phyloP scores from a whole-genome alignment of 1,140 invertebrate species.

The Penaeus chinensis region DNA sequence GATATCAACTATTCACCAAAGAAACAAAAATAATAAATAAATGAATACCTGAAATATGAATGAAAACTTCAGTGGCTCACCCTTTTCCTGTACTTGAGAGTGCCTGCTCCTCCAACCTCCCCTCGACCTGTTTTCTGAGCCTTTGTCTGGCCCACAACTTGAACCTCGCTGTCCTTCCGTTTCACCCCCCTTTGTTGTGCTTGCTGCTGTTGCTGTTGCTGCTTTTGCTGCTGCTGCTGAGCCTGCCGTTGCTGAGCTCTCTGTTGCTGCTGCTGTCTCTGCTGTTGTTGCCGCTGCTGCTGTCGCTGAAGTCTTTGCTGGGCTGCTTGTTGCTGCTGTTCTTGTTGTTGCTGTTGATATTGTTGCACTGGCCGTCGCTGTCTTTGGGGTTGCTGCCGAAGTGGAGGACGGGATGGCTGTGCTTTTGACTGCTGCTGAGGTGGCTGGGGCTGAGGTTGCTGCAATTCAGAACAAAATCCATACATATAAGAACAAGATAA shows the following conservation, averaged over 20 bases:
- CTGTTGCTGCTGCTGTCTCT: slow-evolving; percentile 35
- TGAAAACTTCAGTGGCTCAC: background rate
- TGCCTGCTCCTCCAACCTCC: slow-evolving; percentile 54
- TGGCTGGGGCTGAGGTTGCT: background rate
- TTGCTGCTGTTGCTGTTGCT: slow-evolving; percentile 40
- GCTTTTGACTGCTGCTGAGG: background rate
- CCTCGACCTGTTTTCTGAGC: slow-evolving; percentile 51
- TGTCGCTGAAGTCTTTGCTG: slow-evolving; percentile 29
- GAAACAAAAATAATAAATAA: no score
- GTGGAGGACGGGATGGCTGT: background rate
- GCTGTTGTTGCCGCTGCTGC: slow-evolving; percentile 45
- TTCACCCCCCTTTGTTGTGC: slow-evolving; percentile 44
- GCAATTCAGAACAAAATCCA: background rate
- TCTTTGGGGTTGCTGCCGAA: slow-evolving; percentile 26
- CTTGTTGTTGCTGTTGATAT: slow-evolving; percentile 51
- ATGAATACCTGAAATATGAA: background rate
- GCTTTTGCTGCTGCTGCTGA: slow-evolving; percentile 22
- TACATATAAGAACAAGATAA: background rate
- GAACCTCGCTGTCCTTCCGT: slow-evolving; percentile 38
- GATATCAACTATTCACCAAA: no score
- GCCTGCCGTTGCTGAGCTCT: slow-evolving; percentile 25
- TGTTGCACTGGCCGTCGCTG: slow-evolving; percentile 50
- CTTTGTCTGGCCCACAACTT: slow-evolving; percentile 35
- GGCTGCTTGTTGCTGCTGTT: slow-evolving; percentile 22
- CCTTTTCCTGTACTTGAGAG: slow-evolving; percentile 46